Evolutionary conservation across 1,140 invertebrate genomes (phyloP).

Genomic region (Drosophila ambigua): DNA sequence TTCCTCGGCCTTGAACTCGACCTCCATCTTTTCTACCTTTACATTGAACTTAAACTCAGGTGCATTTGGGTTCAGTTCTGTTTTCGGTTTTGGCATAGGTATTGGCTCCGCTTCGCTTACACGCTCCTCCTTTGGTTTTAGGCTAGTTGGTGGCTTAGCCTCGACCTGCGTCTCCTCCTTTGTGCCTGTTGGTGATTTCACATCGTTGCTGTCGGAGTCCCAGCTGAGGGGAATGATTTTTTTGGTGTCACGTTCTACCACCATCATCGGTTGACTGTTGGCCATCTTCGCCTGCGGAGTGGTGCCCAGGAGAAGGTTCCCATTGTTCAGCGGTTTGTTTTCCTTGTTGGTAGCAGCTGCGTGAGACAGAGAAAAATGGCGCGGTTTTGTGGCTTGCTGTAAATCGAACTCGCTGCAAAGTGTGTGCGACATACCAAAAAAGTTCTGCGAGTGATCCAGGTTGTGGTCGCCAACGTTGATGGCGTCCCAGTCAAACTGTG

Average conservation of each 20-base stretch:
- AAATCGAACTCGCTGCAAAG: slow-evolving; percentile 3
- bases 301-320: not conserved
- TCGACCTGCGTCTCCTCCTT: too few species aligned
- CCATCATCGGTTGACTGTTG: too few species aligned
- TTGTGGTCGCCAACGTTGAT: slow-evolving; percentile 51
- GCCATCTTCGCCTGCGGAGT: slow-evolving; percentile 2
- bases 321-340: slow-evolving; percentile 32
- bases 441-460: slow-evolving; percentile 55
- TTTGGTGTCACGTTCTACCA: too few species aligned
- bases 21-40: not conserved
- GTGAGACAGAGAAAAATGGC: slow-evolving; percentile 38
- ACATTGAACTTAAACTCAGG: too few species aligned
- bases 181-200: too few species aligned
- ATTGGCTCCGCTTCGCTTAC: too few species aligned
- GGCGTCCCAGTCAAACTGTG: slow-evolving; percentile 55
- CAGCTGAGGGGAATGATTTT: too few species aligned
- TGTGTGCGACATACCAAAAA: slow-evolving; percentile 42
- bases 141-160: too few species aligned
- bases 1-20: not conserved
- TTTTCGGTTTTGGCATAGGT: too few species aligned
- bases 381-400: slow-evolving; percentile 22
- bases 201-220: too few species aligned
- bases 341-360: slow-evolving; percentile 35
- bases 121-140: not conserved
- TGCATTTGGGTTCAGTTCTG: not conserved